Base-by-base conservation (phyloP, 2,888 invertebrate genomes). In the Caenorhabditis zanzibari region DNA sequence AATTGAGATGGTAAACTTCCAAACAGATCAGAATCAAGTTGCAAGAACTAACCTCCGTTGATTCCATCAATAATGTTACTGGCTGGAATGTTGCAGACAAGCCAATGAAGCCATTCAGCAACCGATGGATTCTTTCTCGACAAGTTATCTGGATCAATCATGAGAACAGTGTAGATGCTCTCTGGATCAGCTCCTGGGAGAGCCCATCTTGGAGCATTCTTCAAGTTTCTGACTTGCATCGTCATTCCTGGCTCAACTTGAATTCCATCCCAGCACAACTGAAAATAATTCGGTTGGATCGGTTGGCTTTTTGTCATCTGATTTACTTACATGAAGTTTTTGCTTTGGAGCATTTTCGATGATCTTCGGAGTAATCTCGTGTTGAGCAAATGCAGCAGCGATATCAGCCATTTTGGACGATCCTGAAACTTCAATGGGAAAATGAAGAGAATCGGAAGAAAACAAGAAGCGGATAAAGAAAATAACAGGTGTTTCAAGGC, bases 101-200 rank as follows among this genome's bases (percentile, higher is more conserved):
- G 86, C 92, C 92, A 92, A 73, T 92, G 92, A 28, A 92, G 90
- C 92, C 92, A 92, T 77, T 92, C 92, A 54, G 92, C 92, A 7
- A 92, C 92, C 1, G 90, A 89, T 26, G 92, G 92, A 52, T 92
- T 92, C 80, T 91, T 90, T 19, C 92, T 87, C 9, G 92, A 92
- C 63, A 92, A 86, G 64, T 92, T 92, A 82, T 92, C 92, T 16
- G 92, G 92, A 79, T 92, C 92, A 71, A 92, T 91, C 92, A 92
- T 92, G 64, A 92, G 80, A 6, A 92, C 77, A 9, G 92, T 88
- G 85, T 90, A 92, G 26, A 88, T 91, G 58, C 87, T 88, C 80
- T 92, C 92, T 7, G 92, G 92, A 69, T 92, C 92, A 52, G 87
- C 86, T 38, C 86, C 88, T 19, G 83, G 83, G 24, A 84, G 75